Percentiles rank a stretch among this genome's conserved stretches.
These are phyloP conservation scores for Mesoligia furuncula DNA, from an alignment of 2,888 invertebrate species.

Conservation along the genomic window DNA sequence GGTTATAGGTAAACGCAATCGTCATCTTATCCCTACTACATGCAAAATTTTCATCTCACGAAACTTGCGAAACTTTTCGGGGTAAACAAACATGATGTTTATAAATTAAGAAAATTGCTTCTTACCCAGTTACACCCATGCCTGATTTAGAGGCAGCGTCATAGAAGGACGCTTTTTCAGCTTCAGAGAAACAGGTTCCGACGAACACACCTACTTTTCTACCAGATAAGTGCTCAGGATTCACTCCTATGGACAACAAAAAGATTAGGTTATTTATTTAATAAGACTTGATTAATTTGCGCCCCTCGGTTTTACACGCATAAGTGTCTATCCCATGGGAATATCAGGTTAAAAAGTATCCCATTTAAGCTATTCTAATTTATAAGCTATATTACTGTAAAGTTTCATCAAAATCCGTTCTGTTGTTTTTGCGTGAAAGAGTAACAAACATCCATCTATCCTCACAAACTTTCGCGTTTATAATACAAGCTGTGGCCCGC, in stretches of 20 bases:
- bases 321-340: neutral
- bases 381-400: neutral
- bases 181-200: constrained; percentile 90
- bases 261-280: neutral
- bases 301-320: too few relatives aligned
- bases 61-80: neutral
- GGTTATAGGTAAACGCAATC: neutral
- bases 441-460: too few relatives aligned
- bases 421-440: too few relatives aligned
- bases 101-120: neutral
- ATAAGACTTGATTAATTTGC: neutral
- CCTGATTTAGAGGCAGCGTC: constrained; percentile 68
- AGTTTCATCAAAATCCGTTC: too few relatives aligned
- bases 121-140: constrained; percentile 79
- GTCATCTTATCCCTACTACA: neutral
- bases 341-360: neutral
- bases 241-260: constrained; percentile 83
- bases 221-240: constrained; percentile 90
- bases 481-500: too few relatives aligned
- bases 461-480: too few relatives aligned
- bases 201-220: constrained; percentile 87
- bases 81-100: neutral
- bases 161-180: constrained; percentile 89
- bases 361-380: neutral
- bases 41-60: neutral